Percentiles rank a stretch among this genome's conserved stretches.
phyloP scores from a whole-genome alignment of 2,797 vertebrate genomes.

The Petrocephalus sullivani region DNA sequence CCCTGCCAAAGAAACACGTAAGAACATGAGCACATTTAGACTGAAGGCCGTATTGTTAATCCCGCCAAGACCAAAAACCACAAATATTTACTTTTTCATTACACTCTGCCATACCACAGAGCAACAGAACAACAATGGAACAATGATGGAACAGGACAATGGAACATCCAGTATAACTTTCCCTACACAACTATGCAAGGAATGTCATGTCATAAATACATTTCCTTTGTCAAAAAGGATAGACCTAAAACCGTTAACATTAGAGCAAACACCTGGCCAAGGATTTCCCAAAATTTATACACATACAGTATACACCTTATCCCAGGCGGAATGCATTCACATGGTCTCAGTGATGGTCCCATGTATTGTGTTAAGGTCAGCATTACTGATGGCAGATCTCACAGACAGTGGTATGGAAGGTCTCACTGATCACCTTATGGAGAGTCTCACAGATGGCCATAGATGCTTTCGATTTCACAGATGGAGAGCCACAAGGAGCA shows the following conservation, averaged over 20 bases:
- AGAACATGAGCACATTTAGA: background rate
- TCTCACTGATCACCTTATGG: background rate
- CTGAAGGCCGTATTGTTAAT: background rate
- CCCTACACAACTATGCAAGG: background rate
- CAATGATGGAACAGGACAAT: background rate
- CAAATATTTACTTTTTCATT: slow-evolving; percentile 1
- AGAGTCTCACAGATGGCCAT: background rate
- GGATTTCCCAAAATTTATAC: background rate
- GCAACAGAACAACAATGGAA: background rate
- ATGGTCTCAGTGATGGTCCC: background rate
- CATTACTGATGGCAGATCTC: background rate
- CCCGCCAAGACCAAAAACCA: background rate
- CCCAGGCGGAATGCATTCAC: background rate
- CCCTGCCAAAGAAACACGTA: background rate
- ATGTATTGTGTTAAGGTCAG: background rate
- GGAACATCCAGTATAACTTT: background rate
- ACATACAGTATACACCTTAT: background rate
- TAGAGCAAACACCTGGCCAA: background rate
- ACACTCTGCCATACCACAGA: background rate
- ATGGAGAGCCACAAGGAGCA: slow-evolving; percentile 13
- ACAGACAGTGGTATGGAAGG: background rate
- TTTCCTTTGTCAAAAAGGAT: background rate
- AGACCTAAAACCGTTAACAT: background rate
- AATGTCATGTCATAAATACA: background rate
- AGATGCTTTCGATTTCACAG: background rate